Conservation (phyloP, 2,888 invertebrate species). For the Agrotis clavis region DNA sequence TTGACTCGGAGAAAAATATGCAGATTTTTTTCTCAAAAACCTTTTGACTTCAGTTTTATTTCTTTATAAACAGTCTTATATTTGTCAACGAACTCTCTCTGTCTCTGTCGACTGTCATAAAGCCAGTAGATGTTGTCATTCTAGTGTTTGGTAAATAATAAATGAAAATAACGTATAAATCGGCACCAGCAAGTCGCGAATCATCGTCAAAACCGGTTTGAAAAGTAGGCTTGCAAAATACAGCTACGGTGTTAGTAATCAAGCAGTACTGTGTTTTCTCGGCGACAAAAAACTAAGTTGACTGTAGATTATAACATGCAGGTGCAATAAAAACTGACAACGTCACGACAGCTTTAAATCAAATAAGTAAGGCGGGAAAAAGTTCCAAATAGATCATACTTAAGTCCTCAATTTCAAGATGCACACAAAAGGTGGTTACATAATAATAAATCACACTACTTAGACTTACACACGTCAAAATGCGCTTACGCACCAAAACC, state of each 20-base stretch:
- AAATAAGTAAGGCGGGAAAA: conserved; percentile 61
- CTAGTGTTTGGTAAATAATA: conserved; percentile 40
- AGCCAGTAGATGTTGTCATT: conserved; percentile 1
- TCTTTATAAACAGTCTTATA: not conserved
- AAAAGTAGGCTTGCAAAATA: conserved; percentile 87
- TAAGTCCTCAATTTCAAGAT: conserved; percentile 69
- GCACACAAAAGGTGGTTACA: conserved; percentile 61
- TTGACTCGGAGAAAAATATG: conserved; percentile 49
- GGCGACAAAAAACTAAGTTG: conserved; percentile 61
- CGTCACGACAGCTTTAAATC: conserved; percentile 64
- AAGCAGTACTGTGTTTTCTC: conserved; percentile 68
- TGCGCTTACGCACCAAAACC: conserved; percentile 82
- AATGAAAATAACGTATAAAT: conserved; percentile 52
- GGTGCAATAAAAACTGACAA: conserved; percentile 52
- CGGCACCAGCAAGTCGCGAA: conserved; percentile 74
- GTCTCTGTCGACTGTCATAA: not conserved
- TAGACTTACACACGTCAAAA: conserved; percentile 84
- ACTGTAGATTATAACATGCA: conserved; percentile 58
- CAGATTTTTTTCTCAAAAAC: not conserved
- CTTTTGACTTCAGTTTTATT: not conserved
- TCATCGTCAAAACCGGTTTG: conserved; percentile 84
- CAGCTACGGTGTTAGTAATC: conserved; percentile 71
- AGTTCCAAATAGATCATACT: conserved; percentile 70
- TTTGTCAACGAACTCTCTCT: too few relatives aligned
- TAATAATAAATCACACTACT: conserved; percentile 84